Conservation (phyloP, 2,113 vertebrate genomes). For the Oreochromis aureus region DNA sequence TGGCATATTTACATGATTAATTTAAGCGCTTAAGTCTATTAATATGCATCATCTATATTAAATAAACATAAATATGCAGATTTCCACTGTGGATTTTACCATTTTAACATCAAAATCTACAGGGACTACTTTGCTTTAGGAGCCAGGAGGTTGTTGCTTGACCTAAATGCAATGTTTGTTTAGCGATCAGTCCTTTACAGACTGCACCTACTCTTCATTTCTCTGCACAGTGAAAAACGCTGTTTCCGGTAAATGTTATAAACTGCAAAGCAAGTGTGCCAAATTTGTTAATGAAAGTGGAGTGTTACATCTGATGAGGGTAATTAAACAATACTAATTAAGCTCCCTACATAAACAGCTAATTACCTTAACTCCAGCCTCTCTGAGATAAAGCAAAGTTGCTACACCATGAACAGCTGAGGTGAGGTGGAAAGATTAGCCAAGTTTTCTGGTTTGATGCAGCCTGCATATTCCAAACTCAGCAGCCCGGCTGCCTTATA, state of each 20-base stretch:
- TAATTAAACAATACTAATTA: slow-evolving; percentile 69
- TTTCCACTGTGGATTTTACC: neutral
- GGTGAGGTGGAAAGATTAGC: slow-evolving; percentile 22
- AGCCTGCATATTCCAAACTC: slow-evolving; percentile 25
- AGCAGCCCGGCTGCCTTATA: slow-evolving; percentile 34
- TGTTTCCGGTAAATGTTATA: neutral
- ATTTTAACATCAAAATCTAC: neutral
- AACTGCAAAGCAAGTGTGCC: slow-evolving; percentile 16
- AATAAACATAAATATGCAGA: neutral
- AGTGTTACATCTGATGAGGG: slow-evolving; percentile 51
- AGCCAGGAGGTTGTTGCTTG: neutral
- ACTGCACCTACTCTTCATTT: neutral
- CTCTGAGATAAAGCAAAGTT: slow-evolving; percentile 23
- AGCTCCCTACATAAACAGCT: slow-evolving; percentile 48
- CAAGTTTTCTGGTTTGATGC: slow-evolving; percentile 30
- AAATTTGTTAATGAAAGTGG: slow-evolving; percentile 16
- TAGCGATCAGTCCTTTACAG: neutral
- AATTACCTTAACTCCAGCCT: slow-evolving; percentile 49
- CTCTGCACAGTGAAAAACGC: neutral
- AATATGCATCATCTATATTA: neutral
- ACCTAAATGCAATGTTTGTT: neutral
- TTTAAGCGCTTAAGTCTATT: neutral
- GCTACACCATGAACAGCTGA: slow-evolving; percentile 16
- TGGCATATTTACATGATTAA: neutral
- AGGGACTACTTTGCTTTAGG: neutral